phyloP scores from a whole-genome alignment of 2,888 invertebrate species.

The Melanchra persicariae region DNA sequence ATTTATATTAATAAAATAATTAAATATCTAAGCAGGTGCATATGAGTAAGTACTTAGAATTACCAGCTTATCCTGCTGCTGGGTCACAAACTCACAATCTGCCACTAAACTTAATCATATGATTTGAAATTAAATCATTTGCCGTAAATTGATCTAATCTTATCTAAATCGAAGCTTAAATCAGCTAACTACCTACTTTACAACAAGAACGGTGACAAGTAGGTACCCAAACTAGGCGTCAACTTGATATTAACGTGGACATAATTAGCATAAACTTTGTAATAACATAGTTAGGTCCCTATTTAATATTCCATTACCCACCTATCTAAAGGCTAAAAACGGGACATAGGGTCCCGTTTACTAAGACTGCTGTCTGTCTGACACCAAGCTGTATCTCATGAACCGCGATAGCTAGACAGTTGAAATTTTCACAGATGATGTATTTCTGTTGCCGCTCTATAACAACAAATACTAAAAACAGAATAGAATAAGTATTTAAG shows the following conservation, averaged over 20 bases:
- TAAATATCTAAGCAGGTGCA: neutral
- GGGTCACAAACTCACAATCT: constrained; percentile 45
- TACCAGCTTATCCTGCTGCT: constrained; percentile 10
- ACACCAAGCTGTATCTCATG: no score
- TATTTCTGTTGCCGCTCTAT: no score
- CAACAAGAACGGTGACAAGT: constrained; percentile 46
- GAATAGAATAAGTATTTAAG: no score
- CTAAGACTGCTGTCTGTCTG: no score
- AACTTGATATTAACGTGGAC: constrained; percentile 8
- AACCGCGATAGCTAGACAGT: no score
- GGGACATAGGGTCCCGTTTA: no score
- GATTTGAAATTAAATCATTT: constrained; percentile 61
- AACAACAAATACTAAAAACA: no score
- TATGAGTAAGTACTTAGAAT: neutral
- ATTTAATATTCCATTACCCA: constrained; percentile 13
- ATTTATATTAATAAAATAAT: constrained; percentile 17
- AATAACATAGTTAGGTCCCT: neutral
- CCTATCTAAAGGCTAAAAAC: no score
- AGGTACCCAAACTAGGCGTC: constrained; percentile 23
- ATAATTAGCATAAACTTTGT: constrained; percentile 2
- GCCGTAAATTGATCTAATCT: constrained; percentile 58
- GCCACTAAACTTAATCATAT: constrained; percentile 49
- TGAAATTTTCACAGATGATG: no score
- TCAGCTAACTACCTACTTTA: constrained; percentile 50
- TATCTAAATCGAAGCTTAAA: constrained; percentile 58